phyloP scores from a whole-genome alignment of 2,797 vertebrate species.

The Sebastes taczanowskii region DNA sequence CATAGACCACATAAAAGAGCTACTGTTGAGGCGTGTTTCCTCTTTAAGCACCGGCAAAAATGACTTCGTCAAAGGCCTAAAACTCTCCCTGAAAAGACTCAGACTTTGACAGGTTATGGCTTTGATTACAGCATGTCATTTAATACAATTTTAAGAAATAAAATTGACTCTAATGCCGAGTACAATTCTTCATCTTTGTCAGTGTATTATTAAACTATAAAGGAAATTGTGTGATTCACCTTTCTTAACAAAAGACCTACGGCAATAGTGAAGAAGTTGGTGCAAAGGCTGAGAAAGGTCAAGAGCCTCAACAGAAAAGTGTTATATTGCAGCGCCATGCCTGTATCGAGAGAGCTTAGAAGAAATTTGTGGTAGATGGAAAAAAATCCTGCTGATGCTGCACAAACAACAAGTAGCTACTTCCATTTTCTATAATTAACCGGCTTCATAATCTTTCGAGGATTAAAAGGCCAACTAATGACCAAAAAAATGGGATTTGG shows the following conservation, averaged over 20 bases:
- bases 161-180: background rate
- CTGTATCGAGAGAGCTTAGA: background rate
- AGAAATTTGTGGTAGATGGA: background rate
- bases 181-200: too few species aligned
- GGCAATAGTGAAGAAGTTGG: too few species aligned
- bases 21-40: too few species aligned
- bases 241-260: too few species aligned
- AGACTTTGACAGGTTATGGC: background rate
- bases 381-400: constrained; percentile 21
- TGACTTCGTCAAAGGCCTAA: background rate
- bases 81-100: background rate
- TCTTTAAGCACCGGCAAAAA: background rate
- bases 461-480: constrained; percentile 74
- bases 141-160: background rate
- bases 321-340: background rate
- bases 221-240: too few species aligned
- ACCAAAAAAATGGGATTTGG: constrained; percentile 72
- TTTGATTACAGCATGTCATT: background rate
- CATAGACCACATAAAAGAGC: background rate
- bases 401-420: constrained; percentile 44
- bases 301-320: background rate
- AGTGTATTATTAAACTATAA: too few species aligned
- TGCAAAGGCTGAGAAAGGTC: background rate
- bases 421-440: constrained; percentile 67
- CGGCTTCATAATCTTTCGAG: constrained; percentile 63